Base-by-base conservation (phyloP, 2,113 vertebrate species). In the Coryphaenoides rupestris region DNA sequence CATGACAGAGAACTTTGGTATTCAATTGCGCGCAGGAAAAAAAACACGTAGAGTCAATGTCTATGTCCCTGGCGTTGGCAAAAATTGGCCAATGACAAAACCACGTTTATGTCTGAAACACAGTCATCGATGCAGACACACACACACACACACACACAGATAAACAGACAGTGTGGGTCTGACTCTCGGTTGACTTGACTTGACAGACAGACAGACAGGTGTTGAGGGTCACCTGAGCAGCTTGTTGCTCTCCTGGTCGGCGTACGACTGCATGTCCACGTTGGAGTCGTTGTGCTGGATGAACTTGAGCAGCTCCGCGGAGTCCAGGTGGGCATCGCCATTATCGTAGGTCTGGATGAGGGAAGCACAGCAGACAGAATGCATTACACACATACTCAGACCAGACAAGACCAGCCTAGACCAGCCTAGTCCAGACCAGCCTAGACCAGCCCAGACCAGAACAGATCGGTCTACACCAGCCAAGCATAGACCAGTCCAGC, bases 201-300 rank as follows among this genome's bases (percentile, higher is more conserved):
- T n/a, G n/a, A n/a, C 46, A 62, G 0, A 58, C n/a, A n/a, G n/a
- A n/a, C n/a, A n/a, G n/a, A n/a, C n/a, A n/a, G n/a, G n/a, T n/a
- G n/a, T n/a, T n/a, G n/a, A n/a, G n/a, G n/a, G 56, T 59, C 61
- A 98, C 97, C 95, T 94, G 73, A 99, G 95, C 77, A 99, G 90
- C 62, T 90, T 95, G 90, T 98, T 98, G 85, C 93, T 96, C 83
- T 98, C 96, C 87, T 96, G 92, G 79, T 98, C 93, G 26, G 90
- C 78, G 4, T 96, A 98, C 12, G 94, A 93, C 68, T 92, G 93
- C 87, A 98, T 83, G 81, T 98, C 96, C 76, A 95, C 85, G 2
- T 93, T 91, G 0, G 94, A 94, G 23, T 96, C 94, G 3, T 98
- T 98, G 85, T 96, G 96, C 79, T 98, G 95, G 85, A 99, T 94